A percentile compares a stretch with the other conserved stretches of the same genome.
These are phyloP conservation scores for Idaea aversata DNA, from an alignment of 2,888 invertebrate species.

Conservation along the genomic window DNA sequence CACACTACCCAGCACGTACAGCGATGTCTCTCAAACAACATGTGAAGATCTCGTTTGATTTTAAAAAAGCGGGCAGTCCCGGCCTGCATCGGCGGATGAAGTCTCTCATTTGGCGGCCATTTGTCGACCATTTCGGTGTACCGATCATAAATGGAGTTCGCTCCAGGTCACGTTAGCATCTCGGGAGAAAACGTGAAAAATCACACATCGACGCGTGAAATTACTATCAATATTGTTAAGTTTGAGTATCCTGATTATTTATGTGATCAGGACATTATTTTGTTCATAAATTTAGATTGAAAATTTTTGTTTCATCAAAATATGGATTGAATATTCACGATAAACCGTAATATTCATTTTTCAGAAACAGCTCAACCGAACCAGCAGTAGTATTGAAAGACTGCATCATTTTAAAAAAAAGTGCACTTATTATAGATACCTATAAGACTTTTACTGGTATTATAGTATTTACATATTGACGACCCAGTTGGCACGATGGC, in stretches of 20 bases:
- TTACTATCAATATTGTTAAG: slow-evolving; percentile 50
- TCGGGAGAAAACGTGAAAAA: slow-evolving; percentile 76
- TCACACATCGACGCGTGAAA: slow-evolving; percentile 74
- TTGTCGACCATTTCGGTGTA: slow-evolving; percentile 80
- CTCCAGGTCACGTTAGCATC: slow-evolving; percentile 76
- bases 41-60: slow-evolving; percentile 27
- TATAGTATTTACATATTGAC: too few relatives aligned
- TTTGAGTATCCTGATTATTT: slow-evolving; percentile 25
- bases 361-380: too few relatives aligned
- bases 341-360: too few relatives aligned
- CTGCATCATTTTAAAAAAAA: too few relatives aligned
- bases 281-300: not conserved
- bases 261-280: slow-evolving; percentile 1
- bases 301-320: not conserved
- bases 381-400: too few relatives aligned
- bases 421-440: too few relatives aligned
- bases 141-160: slow-evolving; percentile 78
- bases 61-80: slow-evolving; percentile 57
- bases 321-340: not conserved
- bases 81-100: slow-evolving; percentile 70
- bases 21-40: slow-evolving; percentile 28
- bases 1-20: slow-evolving; percentile 11
- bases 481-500: too few relatives aligned
- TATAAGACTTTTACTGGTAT: too few relatives aligned
- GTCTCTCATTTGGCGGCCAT: slow-evolving; percentile 80